Percentiles rank a stretch among this genome's conserved stretches.
Conservation (phyloP, 2,113 vertebrate genomes). For the Camarhynchus parvulus region DNA sequence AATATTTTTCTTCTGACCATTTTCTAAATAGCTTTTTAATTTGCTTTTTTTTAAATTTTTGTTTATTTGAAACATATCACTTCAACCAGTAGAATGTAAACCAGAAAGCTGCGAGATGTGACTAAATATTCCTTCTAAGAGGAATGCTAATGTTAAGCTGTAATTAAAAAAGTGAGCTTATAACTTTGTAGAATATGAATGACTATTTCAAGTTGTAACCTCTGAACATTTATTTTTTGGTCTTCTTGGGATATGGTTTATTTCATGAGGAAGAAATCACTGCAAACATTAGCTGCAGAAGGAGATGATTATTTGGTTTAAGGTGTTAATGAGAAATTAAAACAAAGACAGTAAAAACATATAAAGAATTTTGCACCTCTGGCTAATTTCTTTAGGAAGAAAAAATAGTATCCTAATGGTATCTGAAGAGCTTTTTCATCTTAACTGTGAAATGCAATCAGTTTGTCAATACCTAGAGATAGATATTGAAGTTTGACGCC, state of each 20-base stretch:
- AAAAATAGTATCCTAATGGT: neutral
- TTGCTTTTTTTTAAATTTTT: too few species aligned
- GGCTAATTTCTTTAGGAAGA: neutral
- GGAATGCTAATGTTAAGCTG: neutral
- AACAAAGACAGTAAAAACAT: neutral
- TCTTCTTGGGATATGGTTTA: neutral
- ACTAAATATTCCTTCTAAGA: neutral
- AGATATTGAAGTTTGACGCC: neutral
- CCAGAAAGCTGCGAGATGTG: neutral
- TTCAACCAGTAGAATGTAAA: neutral
- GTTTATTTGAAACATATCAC: neutral
- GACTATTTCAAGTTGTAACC: neutral
- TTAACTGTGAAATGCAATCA: neutral
- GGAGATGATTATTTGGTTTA: neutral
- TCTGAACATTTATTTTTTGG: neutral
- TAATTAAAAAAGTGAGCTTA: neutral
- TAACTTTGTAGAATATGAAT: neutral
- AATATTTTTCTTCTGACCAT: neutral
- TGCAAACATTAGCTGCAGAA: neutral
- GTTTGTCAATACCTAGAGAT: neutral
- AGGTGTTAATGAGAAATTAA: neutral
- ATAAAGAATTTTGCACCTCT: neutral
- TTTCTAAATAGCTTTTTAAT: neutral
- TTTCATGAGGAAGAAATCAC: neutral
- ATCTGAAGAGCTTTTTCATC: neutral